Percentiles rank a stretch among this genome's conserved stretches.
phyloP scores from a whole-genome alignment of 2,113 vertebrate genomes.

The Chunga burmeisteri region DNA sequence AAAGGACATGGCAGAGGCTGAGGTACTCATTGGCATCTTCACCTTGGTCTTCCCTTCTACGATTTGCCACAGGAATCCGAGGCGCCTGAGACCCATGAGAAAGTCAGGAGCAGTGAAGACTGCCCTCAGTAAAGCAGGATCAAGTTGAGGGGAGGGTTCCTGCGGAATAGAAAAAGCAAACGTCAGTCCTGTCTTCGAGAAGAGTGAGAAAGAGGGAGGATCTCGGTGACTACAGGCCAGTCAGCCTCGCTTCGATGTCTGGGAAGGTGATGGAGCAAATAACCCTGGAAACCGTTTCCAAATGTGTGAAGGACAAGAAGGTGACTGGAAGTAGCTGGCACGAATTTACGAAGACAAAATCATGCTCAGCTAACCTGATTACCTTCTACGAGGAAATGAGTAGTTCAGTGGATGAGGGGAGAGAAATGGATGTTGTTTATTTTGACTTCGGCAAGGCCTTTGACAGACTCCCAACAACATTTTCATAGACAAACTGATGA shows the following conservation, averaged over 20 bases:
- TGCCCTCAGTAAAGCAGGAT: neutral
- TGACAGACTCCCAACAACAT: neutral
- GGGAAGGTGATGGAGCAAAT: neutral
- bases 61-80: neutral
- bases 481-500: neutral
- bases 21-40: neutral
- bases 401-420: neutral
- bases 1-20: neutral
- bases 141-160: neutral
- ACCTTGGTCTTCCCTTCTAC: neutral
- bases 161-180: neutral
- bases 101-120: neutral
- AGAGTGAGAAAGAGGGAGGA: neutral
- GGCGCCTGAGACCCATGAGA: neutral
- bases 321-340: neutral
- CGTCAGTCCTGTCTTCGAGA: neutral
- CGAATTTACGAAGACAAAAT: neutral
- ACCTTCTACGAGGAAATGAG: neutral
- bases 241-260: neutral
- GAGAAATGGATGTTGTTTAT: neutral
- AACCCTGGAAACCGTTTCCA: neutral
- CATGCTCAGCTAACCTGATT: neutral
- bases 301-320: neutral
- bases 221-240: neutral
- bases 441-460: neutral